Evolutionary conservation across 1,140 invertebrate genomes (phyloP), one percentile per base, ranked within the genome.

Genomic region (Ladona fulva): DNA sequence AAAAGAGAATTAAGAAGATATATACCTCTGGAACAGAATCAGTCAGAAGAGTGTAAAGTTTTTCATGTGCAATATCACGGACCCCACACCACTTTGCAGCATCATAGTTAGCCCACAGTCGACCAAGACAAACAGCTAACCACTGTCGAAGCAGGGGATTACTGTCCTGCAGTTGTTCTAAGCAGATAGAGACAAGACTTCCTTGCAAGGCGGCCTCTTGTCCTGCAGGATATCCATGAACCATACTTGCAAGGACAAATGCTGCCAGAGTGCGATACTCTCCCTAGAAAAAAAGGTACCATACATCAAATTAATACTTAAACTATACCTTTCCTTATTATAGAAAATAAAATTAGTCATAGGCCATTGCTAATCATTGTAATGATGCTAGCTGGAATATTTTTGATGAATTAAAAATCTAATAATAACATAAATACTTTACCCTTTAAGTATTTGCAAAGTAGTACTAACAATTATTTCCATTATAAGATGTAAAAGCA

Each of bases 41-140:
- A 77, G 89, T 86, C 11, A 98, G 86, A 75, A 97, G 86, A 42
- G 86, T 89, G 81, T 92, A 94, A 0, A 98, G 88, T 86, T 98
- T 98, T 84, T 99, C 97, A 86, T 98, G 96, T 10, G 97, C 97
- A 79, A 92, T 91, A 83, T 98, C 96, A n/a, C 97, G 87, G 16
- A 96, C 97, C 12, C 96, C 97, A 75, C 94, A 95, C 97, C 97
- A 98, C 78, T 96, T 89, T 24, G 97, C 97, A 83, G 92, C 92
- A 82, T 97, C 95, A 84, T 93, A 97, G 83, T 95, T 92, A 79
- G 93, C 91, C 98, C 97, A 99, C 37, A 97, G 88, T 83, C 95
- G 88, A n/a, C 94, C 96, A 75, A 99, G 88, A 83, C 94, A 96
- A 75, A 99, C 91, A 78, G 95, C 93, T 74, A 98, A 87, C 97